Conservation (phyloP, 1,140 invertebrate species). For the Hydropsyche tenuis region DNA sequence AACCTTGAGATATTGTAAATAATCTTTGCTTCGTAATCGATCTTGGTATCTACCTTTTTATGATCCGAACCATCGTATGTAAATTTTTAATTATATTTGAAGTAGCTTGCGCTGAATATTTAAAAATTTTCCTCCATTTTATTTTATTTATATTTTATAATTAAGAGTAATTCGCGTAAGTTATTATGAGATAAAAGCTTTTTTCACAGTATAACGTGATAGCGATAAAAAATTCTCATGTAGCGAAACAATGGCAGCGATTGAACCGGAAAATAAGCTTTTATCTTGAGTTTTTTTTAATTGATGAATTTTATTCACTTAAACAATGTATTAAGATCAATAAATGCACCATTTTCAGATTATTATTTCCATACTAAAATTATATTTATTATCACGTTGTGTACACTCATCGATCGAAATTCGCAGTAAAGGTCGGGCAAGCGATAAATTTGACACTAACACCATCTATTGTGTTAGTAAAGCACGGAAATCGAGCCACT, state of each 20-base stretch:
- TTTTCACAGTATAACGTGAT: neutral
- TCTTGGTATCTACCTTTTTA: no score
- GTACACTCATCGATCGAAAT: neutral
- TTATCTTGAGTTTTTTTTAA: neutral
- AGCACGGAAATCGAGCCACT: neutral
- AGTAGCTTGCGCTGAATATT: no score
- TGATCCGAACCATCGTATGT: no score
- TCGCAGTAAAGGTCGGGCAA: neutral
- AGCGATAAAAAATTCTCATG: constrained; percentile 19
- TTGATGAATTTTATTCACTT: neutral
- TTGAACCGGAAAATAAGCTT: neutral
- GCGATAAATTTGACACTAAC: constrained; percentile 19
- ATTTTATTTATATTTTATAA: no score
- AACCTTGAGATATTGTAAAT: no score
- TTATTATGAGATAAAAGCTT: no score
- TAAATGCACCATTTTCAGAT: neutral
- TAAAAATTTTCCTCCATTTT: no score
- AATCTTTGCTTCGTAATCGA: no score
- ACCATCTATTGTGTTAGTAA: neutral
- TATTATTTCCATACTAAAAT: neutral
- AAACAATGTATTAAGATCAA: neutral
- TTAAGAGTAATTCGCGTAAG: no score
- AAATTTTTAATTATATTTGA: no score
- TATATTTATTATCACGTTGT: neutral
- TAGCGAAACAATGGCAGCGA: neutral